Evolutionary conservation across 2,888 invertebrate genomes (phyloP).

Genomic region (Hyalella azteca): DNA sequence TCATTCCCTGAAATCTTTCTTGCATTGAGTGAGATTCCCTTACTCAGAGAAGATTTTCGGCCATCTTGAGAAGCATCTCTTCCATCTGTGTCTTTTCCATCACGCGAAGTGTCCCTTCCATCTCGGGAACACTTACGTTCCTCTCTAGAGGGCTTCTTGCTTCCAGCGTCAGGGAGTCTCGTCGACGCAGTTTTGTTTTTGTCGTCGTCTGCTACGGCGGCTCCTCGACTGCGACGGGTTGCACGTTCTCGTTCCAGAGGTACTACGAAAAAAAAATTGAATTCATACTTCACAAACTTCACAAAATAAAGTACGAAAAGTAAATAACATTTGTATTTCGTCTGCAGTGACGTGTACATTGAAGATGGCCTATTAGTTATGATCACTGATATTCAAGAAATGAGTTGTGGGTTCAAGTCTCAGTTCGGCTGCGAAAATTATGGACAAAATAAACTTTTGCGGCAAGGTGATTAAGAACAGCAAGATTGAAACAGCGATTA

Average conservation of each 20-base stretch:
- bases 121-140: background rate
- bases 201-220: background rate
- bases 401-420: no score
- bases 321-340: no score
- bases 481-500: no score
- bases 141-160: background rate
- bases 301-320: no score
- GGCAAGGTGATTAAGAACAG: no score
- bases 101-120: background rate
- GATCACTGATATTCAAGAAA: no score
- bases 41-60: background rate
- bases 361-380: no score
- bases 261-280: background rate
- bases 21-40: background rate
- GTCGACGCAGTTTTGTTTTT: background rate
- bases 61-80: background rate
- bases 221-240: slow-evolving; percentile 6
- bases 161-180: background rate
- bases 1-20: background rate
- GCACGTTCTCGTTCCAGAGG: slow-evolving; percentile 4
- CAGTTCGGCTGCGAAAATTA: no score
- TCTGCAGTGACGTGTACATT: no score
- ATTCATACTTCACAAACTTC: background rate
- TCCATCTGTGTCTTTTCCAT: background rate
- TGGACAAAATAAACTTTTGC: no score